A percentile compares a stretch with the other conserved stretches of the same genome.
Evolutionary conservation across 2,113 vertebrate species (phyloP).

Genomic region (Eonycteris spelaea): DNA sequence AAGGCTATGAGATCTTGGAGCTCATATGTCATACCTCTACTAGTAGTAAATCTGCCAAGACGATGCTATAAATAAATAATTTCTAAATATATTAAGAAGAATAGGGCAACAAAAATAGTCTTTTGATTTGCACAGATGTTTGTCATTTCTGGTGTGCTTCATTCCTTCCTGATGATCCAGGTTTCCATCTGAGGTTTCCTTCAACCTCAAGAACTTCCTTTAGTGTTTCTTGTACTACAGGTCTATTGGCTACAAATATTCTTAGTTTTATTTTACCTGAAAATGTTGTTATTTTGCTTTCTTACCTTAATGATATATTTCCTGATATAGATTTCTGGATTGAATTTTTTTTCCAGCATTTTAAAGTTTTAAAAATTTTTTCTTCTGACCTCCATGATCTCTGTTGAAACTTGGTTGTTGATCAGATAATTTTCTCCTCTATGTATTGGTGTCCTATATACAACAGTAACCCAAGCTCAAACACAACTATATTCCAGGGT

Average conservation of each 20-base stretch:
- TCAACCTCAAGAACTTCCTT: neutral
- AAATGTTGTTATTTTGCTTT: slow-evolving; percentile 19
- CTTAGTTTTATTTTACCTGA: neutral
- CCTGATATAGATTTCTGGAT: neutral
- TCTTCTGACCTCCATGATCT: neutral
- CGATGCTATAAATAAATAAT: neutral
- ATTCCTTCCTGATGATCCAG: neutral
- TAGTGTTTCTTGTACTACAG: neutral
- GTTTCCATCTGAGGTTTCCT: neutral
- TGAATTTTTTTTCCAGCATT: neutral
- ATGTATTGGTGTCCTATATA: neutral
- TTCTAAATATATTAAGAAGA: slow-evolving; percentile 22
- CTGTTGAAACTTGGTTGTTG: neutral
- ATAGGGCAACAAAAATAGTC: neutral
- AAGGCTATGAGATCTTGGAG: neutral
- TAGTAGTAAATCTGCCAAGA: neutral
- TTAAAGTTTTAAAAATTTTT: neutral
- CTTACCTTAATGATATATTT: neutral
- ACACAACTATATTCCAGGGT: neutral
- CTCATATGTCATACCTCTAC: neutral
- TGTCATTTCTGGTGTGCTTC: neutral
- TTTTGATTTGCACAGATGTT: neutral
- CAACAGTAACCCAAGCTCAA: neutral
- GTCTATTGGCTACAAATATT: neutral
- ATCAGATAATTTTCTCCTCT: neutral